phyloP scores from a whole-genome alignment of 30 jellyfish, hydroid and myxozoan genomes.

The Aurelia sp. region DNA sequence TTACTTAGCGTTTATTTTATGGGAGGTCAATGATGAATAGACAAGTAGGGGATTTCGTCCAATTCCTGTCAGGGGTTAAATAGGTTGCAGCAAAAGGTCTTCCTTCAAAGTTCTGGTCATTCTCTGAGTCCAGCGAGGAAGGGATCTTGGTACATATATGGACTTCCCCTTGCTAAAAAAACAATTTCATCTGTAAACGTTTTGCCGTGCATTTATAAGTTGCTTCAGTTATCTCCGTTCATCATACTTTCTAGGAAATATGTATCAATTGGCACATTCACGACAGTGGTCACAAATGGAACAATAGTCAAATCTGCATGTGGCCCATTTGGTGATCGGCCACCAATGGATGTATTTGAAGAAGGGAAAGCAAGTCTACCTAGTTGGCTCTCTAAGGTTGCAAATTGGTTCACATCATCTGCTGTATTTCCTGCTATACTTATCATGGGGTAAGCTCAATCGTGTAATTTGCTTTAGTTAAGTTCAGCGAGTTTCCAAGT shows the following conservation, averaged over 20 bases:
- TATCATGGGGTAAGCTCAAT: conserved; percentile 50
- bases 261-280: conserved; percentile 28
- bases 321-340: conserved; percentile 54
- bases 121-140: too few species aligned
- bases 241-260: conserved; percentile 17
- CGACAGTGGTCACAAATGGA: neutral
- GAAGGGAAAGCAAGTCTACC: conserved; percentile 48
- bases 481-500: neutral
- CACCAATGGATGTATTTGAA: conserved; percentile 51
- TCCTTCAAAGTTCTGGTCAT: too few species aligned
- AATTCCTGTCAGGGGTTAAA: too few species aligned
- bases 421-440: conserved; percentile 60
- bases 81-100: too few species aligned
- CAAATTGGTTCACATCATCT: conserved; percentile 57
- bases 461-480: too few species aligned
- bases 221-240: neutral
- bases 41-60: too few species aligned
- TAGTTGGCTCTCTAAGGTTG: conserved; percentile 26
- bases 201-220: neutral
- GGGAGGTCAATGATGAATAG: too few species aligned
- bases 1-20: too few species aligned
- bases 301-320: conserved; percentile 19
- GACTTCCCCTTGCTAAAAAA: too few species aligned
- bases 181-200: neutral
- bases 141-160: too few species aligned